Percentiles rank a stretch among this genome's conserved stretches.
These are phyloP conservation scores for Antechinus flavipes DNA, from an alignment of 2,113 vertebrate genomes.

Conservation along the genomic window DNA sequence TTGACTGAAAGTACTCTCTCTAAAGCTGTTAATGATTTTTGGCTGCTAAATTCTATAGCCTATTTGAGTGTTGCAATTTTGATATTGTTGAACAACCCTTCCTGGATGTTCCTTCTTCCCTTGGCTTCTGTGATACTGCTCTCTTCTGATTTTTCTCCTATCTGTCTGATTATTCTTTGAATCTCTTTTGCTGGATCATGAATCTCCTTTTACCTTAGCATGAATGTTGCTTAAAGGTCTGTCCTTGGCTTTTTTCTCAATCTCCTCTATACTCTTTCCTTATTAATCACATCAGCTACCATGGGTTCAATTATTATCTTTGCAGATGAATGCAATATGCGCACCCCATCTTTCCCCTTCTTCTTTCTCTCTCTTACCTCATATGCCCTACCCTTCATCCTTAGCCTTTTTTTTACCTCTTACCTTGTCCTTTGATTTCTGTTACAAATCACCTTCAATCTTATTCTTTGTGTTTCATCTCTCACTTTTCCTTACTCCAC, in stretches of 20 bases:
- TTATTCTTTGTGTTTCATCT: background rate
- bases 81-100: background rate
- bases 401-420: background rate
- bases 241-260: background rate
- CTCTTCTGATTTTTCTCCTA: background rate
- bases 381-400: background rate
- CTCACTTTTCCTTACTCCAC: background rate
- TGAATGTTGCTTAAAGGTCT: background rate
- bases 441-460: background rate
- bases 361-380: background rate
- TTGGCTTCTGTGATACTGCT: background rate
- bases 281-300: background rate
- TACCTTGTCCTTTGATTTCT: background rate
- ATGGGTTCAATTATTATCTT: background rate
- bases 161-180: background rate
- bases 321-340: background rate
- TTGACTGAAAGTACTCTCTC: background rate
- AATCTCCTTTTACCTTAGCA: background rate
- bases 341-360: background rate
- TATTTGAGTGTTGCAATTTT: background rate
- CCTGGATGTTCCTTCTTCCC: background rate
- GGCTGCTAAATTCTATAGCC: background rate
- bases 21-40: background rate
- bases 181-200: background rate
- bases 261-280: background rate